phyloP scores from a whole-genome alignment of 2,888 invertebrate species.

The Plagodis pulveraria region DNA sequence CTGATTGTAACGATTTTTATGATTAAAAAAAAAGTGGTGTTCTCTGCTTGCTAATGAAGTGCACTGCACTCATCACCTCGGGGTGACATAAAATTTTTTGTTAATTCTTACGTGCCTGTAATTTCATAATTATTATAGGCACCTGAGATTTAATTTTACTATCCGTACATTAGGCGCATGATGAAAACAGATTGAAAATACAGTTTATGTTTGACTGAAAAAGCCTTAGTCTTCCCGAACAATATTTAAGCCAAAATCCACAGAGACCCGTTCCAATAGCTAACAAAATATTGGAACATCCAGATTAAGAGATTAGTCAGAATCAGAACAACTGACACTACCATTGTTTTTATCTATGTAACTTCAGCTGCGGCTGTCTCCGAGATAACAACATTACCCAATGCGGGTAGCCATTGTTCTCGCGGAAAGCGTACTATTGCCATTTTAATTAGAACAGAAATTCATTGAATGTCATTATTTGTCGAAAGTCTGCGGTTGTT shows the following conservation, averaged over 20 bases:
- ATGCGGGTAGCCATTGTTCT: conserved; percentile 55
- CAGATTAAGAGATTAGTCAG: conserved; percentile 41
- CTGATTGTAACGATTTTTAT: no score
- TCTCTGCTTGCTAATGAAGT: no score
- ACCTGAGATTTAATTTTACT: no score
- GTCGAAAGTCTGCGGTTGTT: conserved; percentile 34
- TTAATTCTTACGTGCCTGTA: no score
- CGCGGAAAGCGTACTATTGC: conserved; percentile 41
- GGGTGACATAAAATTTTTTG: no score
- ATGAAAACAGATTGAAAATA: neutral
- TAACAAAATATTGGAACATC: conserved; percentile 26
- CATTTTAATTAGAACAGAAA: conserved; percentile 52
- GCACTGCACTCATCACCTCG: no score
- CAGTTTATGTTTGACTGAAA: neutral
- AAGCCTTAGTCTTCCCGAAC: neutral
- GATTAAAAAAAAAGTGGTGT: no score
- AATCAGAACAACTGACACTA: conserved; percentile 51
- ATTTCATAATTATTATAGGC: no score
- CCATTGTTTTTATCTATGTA: conserved; percentile 57
- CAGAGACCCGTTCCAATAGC: conserved; percentile 4
- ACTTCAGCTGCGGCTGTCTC: conserved; percentile 46
- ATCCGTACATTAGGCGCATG: neutral
- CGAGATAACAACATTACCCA: conserved; percentile 51
- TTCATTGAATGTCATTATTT: conserved; percentile 35
- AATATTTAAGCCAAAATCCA: conserved; percentile 1